A percentile compares a stretch with the other conserved stretches of the same genome.
Conservation (phyloP, 2,113 vertebrate genomes). For the Cairina moschata region DNA sequence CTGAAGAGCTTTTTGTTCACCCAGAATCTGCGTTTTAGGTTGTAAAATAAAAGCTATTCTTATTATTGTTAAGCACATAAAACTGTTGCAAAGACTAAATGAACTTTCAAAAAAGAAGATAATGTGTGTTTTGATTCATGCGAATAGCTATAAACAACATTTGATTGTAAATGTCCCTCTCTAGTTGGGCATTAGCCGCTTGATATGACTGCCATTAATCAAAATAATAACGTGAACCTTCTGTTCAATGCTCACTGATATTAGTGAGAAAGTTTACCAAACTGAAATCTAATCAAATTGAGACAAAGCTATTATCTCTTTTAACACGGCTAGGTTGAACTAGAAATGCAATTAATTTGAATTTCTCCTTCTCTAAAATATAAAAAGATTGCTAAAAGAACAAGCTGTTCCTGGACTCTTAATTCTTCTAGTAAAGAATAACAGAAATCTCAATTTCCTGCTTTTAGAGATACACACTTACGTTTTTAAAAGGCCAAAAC, state of each 20-base stretch:
- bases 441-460: background rate
- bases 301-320: background rate
- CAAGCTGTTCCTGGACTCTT: background rate
- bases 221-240: background rate
- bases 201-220: background rate
- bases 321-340: background rate
- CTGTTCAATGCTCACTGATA: background rate
- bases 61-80: background rate
- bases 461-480: background rate
- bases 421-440: background rate
- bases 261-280: background rate
- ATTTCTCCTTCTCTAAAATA: background rate
- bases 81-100: background rate
- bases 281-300: background rate
- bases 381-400: background rate
- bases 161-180: rapidly evolving
- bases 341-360: background rate
- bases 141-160: background rate
- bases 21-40: background rate
- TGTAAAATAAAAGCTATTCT: background rate
- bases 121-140: background rate
- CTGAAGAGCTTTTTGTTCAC: background rate
- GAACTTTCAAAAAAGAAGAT: background rate
- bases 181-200: background rate
- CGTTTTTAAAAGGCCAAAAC: background rate